A percentile compares a stretch with the other conserved stretches of the same genome.
These are phyloP conservation scores for Calameuta pallipes DNA, from an alignment of 2,888 invertebrate species.

Conservation along the genomic window DNA sequence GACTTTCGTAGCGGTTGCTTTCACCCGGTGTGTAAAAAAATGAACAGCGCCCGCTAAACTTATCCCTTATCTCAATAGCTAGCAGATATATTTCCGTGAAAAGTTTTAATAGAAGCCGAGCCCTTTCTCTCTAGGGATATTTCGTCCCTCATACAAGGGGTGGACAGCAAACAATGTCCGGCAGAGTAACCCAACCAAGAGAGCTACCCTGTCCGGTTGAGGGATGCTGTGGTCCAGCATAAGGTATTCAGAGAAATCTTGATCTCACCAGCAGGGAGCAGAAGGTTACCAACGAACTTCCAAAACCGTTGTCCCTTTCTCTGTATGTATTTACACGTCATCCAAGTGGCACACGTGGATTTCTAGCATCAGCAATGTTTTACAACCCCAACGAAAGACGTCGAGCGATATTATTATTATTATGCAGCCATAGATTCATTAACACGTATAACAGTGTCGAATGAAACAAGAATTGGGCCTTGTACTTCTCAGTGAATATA, in stretches of 20 bases:
- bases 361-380: not conserved
- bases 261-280: slow-evolving; percentile 28
- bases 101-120: slow-evolving; percentile 45
- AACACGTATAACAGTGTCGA: not conserved
- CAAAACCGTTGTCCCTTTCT: slow-evolving; percentile 32
- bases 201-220: slow-evolving; percentile 51
- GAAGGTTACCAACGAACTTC: slow-evolving; percentile 43
- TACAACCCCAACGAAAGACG: not conserved
- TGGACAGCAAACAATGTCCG: slow-evolving; percentile 19
- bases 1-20: not conserved
- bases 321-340: not conserved
- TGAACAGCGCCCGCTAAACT: not conserved
- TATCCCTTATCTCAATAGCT: not conserved
- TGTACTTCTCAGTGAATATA: not conserved
- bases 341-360: not conserved
- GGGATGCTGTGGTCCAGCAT: slow-evolving; percentile 38
- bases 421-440: not conserved
- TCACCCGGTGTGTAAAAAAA: not conserved
- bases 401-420: not conserved
- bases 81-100: not conserved
- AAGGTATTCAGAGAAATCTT: slow-evolving; percentile 41
- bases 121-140: slow-evolving; percentile 28
- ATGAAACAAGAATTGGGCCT: not conserved
- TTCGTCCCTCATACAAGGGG: slow-evolving; percentile 45
- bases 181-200: slow-evolving; percentile 33